Conservation (phyloP, 1,140 invertebrate species). For the Drosophila leontia region DNA sequence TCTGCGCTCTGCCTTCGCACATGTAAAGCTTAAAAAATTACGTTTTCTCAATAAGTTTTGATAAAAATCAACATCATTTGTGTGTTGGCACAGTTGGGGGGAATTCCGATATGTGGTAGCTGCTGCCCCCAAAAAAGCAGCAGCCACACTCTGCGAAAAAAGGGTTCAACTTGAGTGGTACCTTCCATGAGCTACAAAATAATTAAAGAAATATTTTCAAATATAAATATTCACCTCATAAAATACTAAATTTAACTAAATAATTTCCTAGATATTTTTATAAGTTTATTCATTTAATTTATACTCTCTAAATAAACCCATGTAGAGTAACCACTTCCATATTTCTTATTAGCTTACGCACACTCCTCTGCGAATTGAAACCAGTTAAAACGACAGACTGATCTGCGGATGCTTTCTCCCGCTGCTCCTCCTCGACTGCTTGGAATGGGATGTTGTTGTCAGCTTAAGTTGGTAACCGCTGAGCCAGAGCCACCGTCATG, state of each 20-base stretch:
- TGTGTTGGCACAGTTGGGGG: constrained; percentile 74
- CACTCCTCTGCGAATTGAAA: background rate
- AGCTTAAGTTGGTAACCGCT: constrained; percentile 63
- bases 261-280: background rate
- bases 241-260: too few species aligned
- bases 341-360: constrained; percentile 3
- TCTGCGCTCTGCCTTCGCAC: constrained; percentile 33
- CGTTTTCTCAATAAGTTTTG: constrained; percentile 83
- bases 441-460: constrained; percentile 61
- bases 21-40: constrained; percentile 82
- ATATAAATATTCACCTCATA: background rate
- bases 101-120: constrained; percentile 80
- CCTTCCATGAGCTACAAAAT: constrained; percentile 17
- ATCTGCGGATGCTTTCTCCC: constrained; percentile 48
- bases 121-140: constrained; percentile 37
- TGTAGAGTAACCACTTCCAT: background rate
- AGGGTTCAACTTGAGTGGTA: constrained; percentile 13
- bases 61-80: constrained; percentile 84
- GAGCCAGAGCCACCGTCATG: constrained; percentile 37
- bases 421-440: constrained; percentile 16
- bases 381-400: constrained; percentile 41
- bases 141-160: constrained; percentile 8
- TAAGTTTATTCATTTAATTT: background rate
- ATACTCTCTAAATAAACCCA: background rate
- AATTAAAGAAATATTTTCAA: too few species aligned